These are phyloP conservation scores for Hyles lineata DNA, from an alignment of 2,888 invertebrate species.

Conservation along the genomic window DNA sequence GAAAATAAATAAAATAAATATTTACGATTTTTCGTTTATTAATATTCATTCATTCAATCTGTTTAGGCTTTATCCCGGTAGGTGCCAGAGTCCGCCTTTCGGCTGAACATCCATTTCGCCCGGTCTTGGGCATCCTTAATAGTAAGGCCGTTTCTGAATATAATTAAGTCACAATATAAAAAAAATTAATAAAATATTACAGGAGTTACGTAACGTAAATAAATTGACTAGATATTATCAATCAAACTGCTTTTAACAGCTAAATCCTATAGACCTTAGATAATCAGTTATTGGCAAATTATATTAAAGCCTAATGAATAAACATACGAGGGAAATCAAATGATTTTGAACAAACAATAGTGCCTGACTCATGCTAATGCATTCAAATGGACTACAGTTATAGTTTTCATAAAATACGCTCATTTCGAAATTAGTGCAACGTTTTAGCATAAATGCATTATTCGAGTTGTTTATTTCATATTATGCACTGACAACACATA, in stretches of 20 bases:
- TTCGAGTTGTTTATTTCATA: not conserved
- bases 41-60: no score
- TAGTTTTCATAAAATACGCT: constrained; percentile 18
- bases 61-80: no score
- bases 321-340: constrained; percentile 15
- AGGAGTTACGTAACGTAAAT: no score
- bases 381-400: not conserved
- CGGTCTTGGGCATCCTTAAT: no score
- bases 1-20: no score
- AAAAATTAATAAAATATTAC: no score
- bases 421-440: constrained; percentile 9
- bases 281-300: constrained; percentile 18
- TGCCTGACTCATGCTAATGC: constrained; percentile 12
- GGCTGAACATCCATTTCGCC: no score
- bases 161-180: no score
- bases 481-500: not conserved
- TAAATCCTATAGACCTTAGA: not conserved
- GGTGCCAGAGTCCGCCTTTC: no score
- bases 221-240: not conserved
- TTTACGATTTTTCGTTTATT: no score
- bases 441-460: constrained; percentile 3
- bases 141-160: no score
- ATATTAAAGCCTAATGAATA: constrained; percentile 23
- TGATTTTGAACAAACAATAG: constrained; percentile 8
- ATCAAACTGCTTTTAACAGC: constrained; percentile 1